A percentile compares a stretch with the other conserved stretches of the same genome.
These are phyloP conservation scores for Pseudotriccus pelzelni DNA, from an alignment of 2,797 vertebrate genomes.

Conservation along the genomic window DNA sequence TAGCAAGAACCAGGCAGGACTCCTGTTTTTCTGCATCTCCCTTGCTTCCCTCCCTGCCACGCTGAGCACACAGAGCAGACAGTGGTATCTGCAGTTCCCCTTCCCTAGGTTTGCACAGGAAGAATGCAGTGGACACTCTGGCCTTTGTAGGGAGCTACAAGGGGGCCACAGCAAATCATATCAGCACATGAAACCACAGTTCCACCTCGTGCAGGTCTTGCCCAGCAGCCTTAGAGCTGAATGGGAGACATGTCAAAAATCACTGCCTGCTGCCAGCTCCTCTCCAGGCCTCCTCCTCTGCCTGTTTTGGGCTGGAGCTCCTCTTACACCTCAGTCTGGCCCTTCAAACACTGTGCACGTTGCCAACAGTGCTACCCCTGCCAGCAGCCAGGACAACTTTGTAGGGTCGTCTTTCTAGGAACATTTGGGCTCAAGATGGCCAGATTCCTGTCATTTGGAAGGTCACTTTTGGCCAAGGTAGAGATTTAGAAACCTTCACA, in stretches of 20 bases:
- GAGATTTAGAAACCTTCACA: background rate
- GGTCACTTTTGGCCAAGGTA: background rate
- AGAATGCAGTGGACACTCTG: background rate
- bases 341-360: background rate
- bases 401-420: constrained; percentile 43
- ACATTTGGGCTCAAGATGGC: constrained; percentile 9
- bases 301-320: background rate
- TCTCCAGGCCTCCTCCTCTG: background rate
- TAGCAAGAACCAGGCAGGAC: background rate
- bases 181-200: background rate
- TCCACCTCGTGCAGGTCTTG: background rate
- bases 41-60: background rate
- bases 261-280: background rate
- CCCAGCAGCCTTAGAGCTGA: background rate
- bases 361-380: background rate
- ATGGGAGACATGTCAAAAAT: background rate
- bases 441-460: background rate
- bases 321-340: background rate
- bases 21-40: background rate
- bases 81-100: background rate
- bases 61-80: background rate
- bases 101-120: background rate
- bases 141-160: background rate
- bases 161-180: background rate
- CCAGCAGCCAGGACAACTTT: background rate